phyloP scores from a whole-genome alignment of 2,113 vertebrate species.

The Ursus arctos region DNA sequence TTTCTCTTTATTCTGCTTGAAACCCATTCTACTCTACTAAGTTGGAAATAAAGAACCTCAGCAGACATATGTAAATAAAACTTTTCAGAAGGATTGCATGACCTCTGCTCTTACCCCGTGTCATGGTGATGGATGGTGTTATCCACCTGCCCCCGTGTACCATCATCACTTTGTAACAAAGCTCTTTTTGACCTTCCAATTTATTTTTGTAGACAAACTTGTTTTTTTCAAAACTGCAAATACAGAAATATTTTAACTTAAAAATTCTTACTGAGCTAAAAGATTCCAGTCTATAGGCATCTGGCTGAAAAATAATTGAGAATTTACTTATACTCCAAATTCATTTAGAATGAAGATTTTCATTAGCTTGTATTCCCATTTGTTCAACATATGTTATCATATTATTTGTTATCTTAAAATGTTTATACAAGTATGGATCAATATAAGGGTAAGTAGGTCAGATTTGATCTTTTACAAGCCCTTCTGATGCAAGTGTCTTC shows the following conservation, averaged over 20 bases:
- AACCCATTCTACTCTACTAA: not conserved
- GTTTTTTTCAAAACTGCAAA: not conserved
- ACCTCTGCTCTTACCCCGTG: not conserved
- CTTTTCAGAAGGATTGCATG: not conserved
- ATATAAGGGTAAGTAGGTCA: not conserved
- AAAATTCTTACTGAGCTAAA: not conserved
- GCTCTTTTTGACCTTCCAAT: not conserved
- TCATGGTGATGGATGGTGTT: not conserved
- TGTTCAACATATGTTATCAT: not conserved
- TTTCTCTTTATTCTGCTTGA: not conserved
- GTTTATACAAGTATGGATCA: not conserved
- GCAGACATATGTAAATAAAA: conserved; percentile 43
- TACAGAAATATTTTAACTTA: not conserved
- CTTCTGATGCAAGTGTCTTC: not conserved
- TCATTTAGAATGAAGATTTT: conserved; percentile 6
- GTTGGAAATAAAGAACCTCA: not conserved
- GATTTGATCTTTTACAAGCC: not conserved
- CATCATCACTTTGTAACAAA: not conserved
- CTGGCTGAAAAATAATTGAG: not conserved
- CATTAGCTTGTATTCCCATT: not conserved
- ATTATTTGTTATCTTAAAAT: not conserved
- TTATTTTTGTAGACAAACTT: not conserved
- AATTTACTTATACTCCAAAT: not conserved
- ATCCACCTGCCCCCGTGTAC: not conserved
- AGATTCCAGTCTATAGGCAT: not conserved